A percentile compares a stretch with the other conserved stretches of the same genome.
phyloP scores from a whole-genome alignment of 2,888 invertebrate species.

The Podotricha telesiphe region DNA sequence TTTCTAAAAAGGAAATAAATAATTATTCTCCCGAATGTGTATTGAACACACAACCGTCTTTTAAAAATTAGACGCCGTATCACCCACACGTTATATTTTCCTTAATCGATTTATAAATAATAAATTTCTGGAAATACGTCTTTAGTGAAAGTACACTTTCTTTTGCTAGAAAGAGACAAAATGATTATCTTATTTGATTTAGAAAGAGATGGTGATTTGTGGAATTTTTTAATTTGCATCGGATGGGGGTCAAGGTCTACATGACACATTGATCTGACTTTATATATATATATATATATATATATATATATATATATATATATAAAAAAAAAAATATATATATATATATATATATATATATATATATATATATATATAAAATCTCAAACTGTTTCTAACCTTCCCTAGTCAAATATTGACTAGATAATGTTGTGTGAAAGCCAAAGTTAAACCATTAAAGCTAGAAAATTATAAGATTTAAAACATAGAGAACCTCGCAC shows the following conservation, averaged over 20 bases:
- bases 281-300: no score
- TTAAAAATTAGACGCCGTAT: neutral
- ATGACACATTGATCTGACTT: neutral
- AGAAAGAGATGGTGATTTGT: conserved; percentile 39
- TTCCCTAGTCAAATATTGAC: no score
- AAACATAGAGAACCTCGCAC: no score
- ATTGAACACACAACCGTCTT: neutral
- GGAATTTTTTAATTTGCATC: conserved; percentile 22
- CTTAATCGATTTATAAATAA: conserved; percentile 11
- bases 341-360: no score
- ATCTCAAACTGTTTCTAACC: no score
- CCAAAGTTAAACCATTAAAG: no score
- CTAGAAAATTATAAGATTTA: no score
- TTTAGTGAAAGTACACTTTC: conserved; percentile 51
- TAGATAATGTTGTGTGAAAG: no score
- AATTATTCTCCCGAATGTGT: neutral
- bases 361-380: no score
- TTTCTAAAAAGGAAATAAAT: no score
- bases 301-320: no score
- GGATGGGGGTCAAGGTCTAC: conserved; percentile 28
- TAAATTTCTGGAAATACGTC: conserved; percentile 8
- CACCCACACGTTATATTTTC: neutral
- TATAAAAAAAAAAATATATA: no score
- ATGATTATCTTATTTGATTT: conserved; percentile 27
- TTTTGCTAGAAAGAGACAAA: conserved; percentile 45